phyloP scores from a whole-genome alignment of 2,113 vertebrate genomes.

The Haplotaxodon microlepis region DNA sequence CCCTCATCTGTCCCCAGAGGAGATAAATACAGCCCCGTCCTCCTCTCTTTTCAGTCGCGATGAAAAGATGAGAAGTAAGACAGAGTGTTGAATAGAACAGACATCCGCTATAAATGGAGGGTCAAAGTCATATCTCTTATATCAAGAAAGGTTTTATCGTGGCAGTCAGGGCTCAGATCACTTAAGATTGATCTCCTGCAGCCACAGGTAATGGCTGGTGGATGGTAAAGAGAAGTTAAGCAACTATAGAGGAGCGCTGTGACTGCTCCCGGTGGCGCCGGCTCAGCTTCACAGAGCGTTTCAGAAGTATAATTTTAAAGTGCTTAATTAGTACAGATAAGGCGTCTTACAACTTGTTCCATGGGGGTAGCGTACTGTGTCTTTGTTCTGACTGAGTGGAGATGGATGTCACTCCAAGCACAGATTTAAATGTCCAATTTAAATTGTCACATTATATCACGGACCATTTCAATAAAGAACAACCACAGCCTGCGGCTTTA shows the following conservation, averaged over 20 bases:
- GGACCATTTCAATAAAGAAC: background rate
- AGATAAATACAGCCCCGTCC: conserved; percentile 22
- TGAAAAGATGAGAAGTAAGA: conserved; percentile 13
- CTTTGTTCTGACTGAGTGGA: background rate
- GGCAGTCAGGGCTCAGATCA: conserved; percentile 20
- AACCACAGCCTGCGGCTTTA: background rate
- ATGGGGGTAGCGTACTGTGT: background rate
- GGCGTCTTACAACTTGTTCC: background rate
- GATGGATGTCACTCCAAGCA: background rate
- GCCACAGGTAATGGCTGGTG: conserved; percentile 4
- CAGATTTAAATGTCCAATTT: conserved; percentile 1
- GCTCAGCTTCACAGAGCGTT: background rate
- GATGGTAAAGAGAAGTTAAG: conserved; percentile 6
- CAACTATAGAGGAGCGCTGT: background rate
- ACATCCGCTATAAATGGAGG: background rate
- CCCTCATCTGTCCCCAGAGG: conserved; percentile 21
- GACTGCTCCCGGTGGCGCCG: background rate
- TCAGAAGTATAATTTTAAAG: background rate
- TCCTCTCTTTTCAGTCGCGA: background rate
- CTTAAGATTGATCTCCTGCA: conserved; percentile 15
- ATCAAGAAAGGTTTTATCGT: conserved; percentile 2
- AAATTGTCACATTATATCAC: background rate
- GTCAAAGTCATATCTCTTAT: conserved; percentile 31
- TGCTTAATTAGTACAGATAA: conserved; percentile 23
- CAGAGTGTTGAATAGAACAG: background rate